A percentile compares a stretch with the other conserved stretches of the same genome.
These are phyloP conservation scores for Rostratula benghalensis DNA, from an alignment of 2,113 vertebrate genomes.

Conservation along the genomic window DNA sequence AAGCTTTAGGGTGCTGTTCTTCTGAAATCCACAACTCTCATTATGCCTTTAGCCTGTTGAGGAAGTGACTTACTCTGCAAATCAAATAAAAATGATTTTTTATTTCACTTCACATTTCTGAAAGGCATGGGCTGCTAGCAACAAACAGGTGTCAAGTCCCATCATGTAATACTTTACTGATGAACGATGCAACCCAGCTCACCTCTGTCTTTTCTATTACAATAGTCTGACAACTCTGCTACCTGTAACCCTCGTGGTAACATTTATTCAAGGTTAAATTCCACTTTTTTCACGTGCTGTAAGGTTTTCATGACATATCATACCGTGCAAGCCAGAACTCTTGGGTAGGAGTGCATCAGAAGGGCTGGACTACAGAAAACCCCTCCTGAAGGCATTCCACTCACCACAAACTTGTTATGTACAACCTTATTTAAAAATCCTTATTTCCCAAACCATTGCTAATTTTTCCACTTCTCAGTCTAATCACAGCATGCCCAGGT, in stretches of 20 bases:
- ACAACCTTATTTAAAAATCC: neutral
- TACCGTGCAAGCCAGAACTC: neutral
- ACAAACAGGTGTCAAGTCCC: neutral
- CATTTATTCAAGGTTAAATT: neutral
- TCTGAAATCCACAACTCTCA: accelerated
- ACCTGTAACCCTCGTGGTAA: accelerated
- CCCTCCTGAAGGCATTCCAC: accelerated
- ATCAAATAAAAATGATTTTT: neutral
- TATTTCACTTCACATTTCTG: neutral
- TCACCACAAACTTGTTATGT: neutral
- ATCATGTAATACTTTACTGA: neutral
- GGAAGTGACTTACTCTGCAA: neutral
- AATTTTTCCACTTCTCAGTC: neutral
- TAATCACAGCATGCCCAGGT: neutral
- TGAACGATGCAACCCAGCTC: neutral
- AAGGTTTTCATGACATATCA: neutral
- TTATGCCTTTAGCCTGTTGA: neutral
- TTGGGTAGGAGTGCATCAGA: accelerated
- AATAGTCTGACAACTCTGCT: neutral
- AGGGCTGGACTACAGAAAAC: neutral
- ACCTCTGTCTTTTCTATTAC: neutral
- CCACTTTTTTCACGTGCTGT: neutral
- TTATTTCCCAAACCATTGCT: neutral
- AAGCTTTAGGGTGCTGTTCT: neutral
- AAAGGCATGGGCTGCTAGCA: neutral